Evolutionary conservation across 2,888 invertebrate genomes (phyloP), one percentile per base, ranked within the genome.

Genomic region (Thera obeliscata): DNA sequence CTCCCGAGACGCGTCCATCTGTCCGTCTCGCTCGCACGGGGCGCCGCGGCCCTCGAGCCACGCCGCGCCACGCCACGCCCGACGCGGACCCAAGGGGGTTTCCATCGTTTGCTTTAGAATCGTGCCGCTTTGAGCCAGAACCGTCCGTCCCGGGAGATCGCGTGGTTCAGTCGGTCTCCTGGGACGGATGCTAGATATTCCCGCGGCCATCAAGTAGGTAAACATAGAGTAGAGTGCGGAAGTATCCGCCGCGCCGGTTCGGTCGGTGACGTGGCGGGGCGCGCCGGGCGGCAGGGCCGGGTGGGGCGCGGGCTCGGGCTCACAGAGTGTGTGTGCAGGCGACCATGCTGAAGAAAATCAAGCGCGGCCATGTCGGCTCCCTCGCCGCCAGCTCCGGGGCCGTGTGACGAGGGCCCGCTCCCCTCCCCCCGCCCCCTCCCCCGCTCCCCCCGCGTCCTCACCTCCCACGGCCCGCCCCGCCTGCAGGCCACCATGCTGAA

Each of bases 291-390:
- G 72, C 75, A 74, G 75, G 76, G 71, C 71, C 70, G 74, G 72
- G 61, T 52, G 65, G 60, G 64, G 68, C 64, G 68, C 64, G 64
- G 67, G 64, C 55, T 64, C 75, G 71, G 73, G 66, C 75, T 84
- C 84, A 75, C 76, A 83, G 82, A 84, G 86, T 86, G 85, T 85
- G 84, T 86, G 85, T 72, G 87, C 95, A 99, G 99, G 99, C 99
- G 91, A 99, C 99, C 94, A 99, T 99, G 99, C 96, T 99, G 96
- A 99, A 99, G 97, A 99, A 99, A 97, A 97, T 97, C 95, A 99
- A 99, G 96, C 98, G 98, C 96, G 98, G 98, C 95, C 96, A 98
- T 91, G 81, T 85, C 84, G 84, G 85, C 95, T 96, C 98, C 91
- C 82, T 85, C 84, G 84, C 85, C 82, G 97, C 94, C 96, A 96